These are phyloP conservation scores for Ptychadena robeensis DNA, from an alignment of 2,797 vertebrate species.

Conservation along the genomic window DNA sequence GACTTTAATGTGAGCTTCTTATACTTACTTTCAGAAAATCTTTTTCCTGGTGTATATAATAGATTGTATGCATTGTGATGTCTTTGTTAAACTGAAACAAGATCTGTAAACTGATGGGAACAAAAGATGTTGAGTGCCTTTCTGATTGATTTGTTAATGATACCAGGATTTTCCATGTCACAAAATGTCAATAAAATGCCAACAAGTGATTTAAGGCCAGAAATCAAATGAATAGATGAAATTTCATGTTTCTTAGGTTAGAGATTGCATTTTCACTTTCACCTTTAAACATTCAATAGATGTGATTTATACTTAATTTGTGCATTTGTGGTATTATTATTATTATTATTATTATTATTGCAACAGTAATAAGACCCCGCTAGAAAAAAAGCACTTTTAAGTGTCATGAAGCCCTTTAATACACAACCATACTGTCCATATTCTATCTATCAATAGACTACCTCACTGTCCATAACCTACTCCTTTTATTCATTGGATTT, in stretches of 20 bases:
- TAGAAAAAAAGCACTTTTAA: too few relatives aligned
- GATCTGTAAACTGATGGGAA: conserved; percentile 30
- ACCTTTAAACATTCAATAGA: background rate
- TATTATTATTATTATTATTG: too few relatives aligned
- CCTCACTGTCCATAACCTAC: too few relatives aligned
- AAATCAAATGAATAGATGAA: conserved; percentile 3
- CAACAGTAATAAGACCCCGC: too few relatives aligned
- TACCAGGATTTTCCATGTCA: conserved; percentile 14
- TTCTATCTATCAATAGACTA: too few relatives aligned
- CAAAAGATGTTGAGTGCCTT: conserved; percentile 12
- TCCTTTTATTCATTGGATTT: too few relatives aligned
- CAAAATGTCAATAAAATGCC: conserved; percentile 37
- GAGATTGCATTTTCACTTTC: background rate
- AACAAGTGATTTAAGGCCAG: conserved; percentile 40
- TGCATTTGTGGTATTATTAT: too few relatives aligned
- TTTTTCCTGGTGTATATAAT: background rate
- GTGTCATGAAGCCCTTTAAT: too few relatives aligned
- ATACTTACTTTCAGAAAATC: background rate
- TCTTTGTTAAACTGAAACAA: conserved; percentile 31
- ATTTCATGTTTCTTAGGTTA: conserved; percentile 13
- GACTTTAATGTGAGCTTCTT: background rate
- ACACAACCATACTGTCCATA: too few relatives aligned
- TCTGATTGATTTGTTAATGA: conserved; percentile 46
- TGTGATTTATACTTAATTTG: background rate
- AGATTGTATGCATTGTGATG: conserved; percentile 19